A percentile compares a stretch with the other conserved stretches of the same genome.
Conservation (phyloP, 1,140 invertebrate genomes). For the Phthorimaea operculella region DNA sequence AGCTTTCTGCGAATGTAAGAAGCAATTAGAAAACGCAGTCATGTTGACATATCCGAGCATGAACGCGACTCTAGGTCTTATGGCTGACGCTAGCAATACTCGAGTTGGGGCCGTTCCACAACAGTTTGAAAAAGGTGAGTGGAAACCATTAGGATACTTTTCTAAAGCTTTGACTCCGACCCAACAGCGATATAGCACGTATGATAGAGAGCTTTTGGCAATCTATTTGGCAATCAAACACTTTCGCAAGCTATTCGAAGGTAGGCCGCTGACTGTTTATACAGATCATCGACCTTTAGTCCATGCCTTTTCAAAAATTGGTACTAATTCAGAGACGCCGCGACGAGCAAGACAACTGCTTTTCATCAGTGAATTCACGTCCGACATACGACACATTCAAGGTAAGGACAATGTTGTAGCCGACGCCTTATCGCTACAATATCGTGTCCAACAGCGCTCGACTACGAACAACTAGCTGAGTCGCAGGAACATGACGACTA, state of each 20-base stretch:
- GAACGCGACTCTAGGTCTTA: slow-evolving; percentile 10
- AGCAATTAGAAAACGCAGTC: slow-evolving; percentile 2
- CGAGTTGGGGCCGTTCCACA: slow-evolving; percentile 39
- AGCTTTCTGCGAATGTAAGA: slow-evolving; percentile 9
- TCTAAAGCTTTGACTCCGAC: slow-evolving; percentile 26
- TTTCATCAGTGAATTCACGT: slow-evolving; percentile 8
- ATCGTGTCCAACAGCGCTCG: neutral
- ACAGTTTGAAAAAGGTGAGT: slow-evolving; percentile 22
- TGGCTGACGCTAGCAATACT: slow-evolving; percentile 35
- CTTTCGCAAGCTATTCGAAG: slow-evolving; percentile 6
- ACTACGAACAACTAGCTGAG: slow-evolving; percentile 3
- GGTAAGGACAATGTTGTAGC: slow-evolving; percentile 27
- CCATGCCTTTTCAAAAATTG: slow-evolving; percentile 11
- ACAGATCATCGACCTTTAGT: slow-evolving; percentile 50
- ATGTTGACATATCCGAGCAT: slow-evolving; percentile 5
- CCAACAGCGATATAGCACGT: no score
- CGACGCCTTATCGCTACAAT: slow-evolving; percentile 13
- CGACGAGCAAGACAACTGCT: slow-evolving; percentile 20
- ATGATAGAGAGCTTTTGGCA: slow-evolving; percentile 8
- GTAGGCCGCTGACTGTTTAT: slow-evolving; percentile 15
- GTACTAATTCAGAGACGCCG: slow-evolving; percentile 16
- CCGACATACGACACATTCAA: slow-evolving; percentile 1
- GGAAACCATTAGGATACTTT: slow-evolving; percentile 49
- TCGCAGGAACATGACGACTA: neutral
- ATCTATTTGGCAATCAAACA: slow-evolving; percentile 4